Percentiles rank a stretch among this genome's conserved stretches.
Evolutionary conservation across 2,113 vertebrate species (phyloP).

Genomic region (Boulengeromyrus knoepffleri): DNA sequence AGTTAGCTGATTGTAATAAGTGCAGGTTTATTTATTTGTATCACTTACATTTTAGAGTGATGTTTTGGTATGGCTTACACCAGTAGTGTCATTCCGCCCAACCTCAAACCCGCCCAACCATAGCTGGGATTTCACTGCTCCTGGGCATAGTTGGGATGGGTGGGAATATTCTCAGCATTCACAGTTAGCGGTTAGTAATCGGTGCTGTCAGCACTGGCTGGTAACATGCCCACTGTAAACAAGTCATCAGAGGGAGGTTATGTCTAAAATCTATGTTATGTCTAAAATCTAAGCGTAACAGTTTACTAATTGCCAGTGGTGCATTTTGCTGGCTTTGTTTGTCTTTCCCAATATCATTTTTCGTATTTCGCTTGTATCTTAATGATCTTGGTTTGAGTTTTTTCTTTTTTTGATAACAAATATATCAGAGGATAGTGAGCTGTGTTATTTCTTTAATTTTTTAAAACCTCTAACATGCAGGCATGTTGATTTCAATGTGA

Average conservation of each 20-base stretch:
- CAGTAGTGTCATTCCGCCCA: background rate
- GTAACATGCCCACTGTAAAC: background rate
- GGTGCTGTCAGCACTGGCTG: background rate
- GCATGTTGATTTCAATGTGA: conserved; percentile 66
- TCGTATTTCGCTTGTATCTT: conserved; percentile 59
- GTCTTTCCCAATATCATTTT: background rate
- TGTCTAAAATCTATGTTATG: background rate
- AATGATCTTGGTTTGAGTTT: conserved; percentile 49
- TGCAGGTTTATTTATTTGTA: background rate
- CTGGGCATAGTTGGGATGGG: background rate
- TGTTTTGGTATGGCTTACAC: background rate
- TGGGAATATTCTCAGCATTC: background rate
- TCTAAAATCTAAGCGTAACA: background rate
- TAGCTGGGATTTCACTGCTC: background rate
- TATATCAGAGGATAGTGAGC: conserved; percentile 36
- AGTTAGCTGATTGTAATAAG: background rate
- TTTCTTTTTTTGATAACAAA: conserved; percentile 44
- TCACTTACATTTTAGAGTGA: background rate
- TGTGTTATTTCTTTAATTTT: conserved; percentile 38
- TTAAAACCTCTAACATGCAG: conserved; percentile 69
- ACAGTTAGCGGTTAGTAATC: background rate
- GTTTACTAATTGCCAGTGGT: background rate
- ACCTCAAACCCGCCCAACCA: background rate
- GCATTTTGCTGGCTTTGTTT: background rate
- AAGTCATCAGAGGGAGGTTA: background rate